Conservation (phyloP, 2,888 invertebrate species). For the Epinotia nisella region DNA sequence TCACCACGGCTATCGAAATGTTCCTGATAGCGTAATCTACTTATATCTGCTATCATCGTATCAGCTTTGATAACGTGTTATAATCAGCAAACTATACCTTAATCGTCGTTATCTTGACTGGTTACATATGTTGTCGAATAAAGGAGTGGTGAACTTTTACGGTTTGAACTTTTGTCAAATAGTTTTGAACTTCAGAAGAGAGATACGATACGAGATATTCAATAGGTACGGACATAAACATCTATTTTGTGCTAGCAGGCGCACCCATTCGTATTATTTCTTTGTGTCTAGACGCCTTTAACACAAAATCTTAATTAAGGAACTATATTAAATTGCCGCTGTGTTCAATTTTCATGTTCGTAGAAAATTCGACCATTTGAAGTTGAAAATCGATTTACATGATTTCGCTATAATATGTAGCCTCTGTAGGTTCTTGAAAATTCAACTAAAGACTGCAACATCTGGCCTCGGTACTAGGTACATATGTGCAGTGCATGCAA, state of each 20-base stretch:
- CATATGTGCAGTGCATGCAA: not conserved
- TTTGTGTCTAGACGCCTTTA: no score
- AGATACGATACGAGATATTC: no score
- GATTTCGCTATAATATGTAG: no score
- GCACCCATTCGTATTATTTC: no score
- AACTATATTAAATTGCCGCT: not conserved
- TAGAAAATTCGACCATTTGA: not conserved
- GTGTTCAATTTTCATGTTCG: not conserved
- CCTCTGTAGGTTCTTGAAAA: no score
- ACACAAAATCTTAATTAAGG: not conserved
- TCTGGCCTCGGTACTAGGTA: no score
- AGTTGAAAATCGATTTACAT: no score
- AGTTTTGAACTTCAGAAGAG: not conserved
- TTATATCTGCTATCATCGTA: slow-evolving; percentile 54
- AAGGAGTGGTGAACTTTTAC: slow-evolving; percentile 30
- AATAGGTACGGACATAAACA: not conserved
- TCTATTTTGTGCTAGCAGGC: not conserved
- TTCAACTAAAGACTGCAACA: no score
- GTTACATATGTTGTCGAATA: slow-evolving; percentile 41
- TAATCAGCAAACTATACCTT: slow-evolving; percentile 63
- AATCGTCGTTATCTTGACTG: slow-evolving; percentile 57
- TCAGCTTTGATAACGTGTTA: slow-evolving; percentile 57
- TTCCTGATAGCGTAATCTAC: slow-evolving; percentile 64
- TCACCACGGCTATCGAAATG: slow-evolving; percentile 31
- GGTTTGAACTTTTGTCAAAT: not conserved